Percentiles rank a stretch among this genome's conserved stretches.
These are phyloP conservation scores for Phoeniculus purpureus DNA, from an alignment of 2,797 vertebrate species.

Conservation along the genomic window DNA sequence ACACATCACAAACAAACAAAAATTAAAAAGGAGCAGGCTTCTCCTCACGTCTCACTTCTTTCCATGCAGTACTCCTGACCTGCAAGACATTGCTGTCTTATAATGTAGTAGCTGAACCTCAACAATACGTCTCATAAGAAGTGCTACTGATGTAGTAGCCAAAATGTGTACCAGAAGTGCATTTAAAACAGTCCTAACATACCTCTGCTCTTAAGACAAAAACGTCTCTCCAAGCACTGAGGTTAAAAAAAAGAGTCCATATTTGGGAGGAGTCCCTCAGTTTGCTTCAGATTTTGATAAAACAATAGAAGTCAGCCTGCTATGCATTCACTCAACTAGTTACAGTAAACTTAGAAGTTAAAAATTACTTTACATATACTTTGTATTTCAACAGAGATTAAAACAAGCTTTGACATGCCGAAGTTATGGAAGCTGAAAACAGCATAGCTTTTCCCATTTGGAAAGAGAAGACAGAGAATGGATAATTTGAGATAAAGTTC, in stretches of 20 bases:
- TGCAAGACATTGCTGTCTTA: not conserved
- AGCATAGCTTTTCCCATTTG: not conserved
- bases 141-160: not conserved
- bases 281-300: not conserved
- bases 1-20: no score
- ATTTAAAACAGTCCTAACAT: not conserved
- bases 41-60: not conserved
- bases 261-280: not conserved
- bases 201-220: not conserved
- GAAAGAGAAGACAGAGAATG: not conserved
- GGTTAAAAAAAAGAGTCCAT: not conserved
- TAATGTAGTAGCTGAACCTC: not conserved
- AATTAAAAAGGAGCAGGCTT: not conserved
- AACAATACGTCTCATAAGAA: not conserved
- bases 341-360: not conserved
- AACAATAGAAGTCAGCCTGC: not conserved
- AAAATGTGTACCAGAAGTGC: not conserved
- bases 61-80: not conserved
- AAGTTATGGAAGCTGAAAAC: not conserved
- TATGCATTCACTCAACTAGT: not conserved
- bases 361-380: not conserved
- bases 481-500: not conserved
- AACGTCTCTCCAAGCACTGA: not conserved
- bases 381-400: not conserved
- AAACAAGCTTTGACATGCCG: not conserved